Conservation (phyloP, 2,113 vertebrate genomes). For the Rhadina sibilatrix region DNA sequence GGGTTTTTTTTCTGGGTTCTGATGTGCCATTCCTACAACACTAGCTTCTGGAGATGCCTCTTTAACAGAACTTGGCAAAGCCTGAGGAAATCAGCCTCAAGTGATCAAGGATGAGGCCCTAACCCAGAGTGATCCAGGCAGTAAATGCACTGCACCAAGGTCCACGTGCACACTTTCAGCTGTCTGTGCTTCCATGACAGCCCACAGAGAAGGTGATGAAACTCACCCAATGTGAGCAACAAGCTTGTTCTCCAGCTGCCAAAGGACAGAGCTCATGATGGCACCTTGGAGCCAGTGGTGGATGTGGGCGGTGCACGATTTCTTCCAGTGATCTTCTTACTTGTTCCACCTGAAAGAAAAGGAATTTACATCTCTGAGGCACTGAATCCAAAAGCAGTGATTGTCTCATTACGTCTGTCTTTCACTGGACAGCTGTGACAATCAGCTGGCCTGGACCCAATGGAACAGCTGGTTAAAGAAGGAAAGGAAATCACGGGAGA, state of each 20-base stretch:
- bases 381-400: background rate
- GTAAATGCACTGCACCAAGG: background rate
- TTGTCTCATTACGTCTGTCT: background rate
- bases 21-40: background rate
- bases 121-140: fast-evolving
- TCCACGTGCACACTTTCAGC: fast-evolving
- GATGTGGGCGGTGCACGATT: conserved; percentile 74
- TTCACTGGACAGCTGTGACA: background rate
- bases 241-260: conserved; percentile 64
- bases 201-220: fast-evolving
- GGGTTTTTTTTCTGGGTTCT: background rate
- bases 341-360: conserved; percentile 74
- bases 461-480: background rate
- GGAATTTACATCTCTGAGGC: background rate
- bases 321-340: conserved; percentile 71
- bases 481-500: background rate
- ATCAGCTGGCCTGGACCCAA: background rate
- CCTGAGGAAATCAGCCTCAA: background rate
- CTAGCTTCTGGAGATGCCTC: background rate
- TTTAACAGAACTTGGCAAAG: background rate
- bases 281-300: conserved; percentile 73
- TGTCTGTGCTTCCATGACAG: fast-evolving
- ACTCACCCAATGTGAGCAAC: conserved; percentile 79
- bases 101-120: background rate
- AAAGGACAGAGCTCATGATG: conserved; percentile 33